A percentile compares a stretch with the other conserved stretches of the same genome.
Conservation (phyloP, 1,140 invertebrate species). For the Lepidostoma basale region DNA sequence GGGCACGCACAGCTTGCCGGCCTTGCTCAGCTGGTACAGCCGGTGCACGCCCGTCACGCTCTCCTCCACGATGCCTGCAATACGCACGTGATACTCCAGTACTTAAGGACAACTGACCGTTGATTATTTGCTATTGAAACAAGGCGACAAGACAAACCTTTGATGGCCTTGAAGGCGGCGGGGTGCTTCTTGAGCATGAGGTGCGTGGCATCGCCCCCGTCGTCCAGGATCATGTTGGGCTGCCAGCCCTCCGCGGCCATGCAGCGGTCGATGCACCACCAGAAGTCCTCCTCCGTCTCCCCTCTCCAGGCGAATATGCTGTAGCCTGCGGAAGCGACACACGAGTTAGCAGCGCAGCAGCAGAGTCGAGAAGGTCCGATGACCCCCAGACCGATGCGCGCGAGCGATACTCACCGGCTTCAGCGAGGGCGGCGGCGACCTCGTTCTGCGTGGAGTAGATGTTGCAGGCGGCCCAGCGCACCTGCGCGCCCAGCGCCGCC, state of each 20-base stretch:
- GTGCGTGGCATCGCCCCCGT: conserved; percentile 96
- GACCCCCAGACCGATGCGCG: not conserved
- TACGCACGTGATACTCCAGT: not conserved
- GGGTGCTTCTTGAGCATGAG: conserved; percentile 97
- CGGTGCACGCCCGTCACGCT: conserved; percentile 97
- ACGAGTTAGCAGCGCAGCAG: not conserved
- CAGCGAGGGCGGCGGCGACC: conserved; percentile 94
- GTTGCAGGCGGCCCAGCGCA: conserved; percentile 96
- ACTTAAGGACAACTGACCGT: no score
- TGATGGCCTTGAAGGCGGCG: conserved; percentile 92
- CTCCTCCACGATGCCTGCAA: conserved; percentile 93
- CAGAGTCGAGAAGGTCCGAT: not conserved
- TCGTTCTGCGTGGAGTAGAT: conserved; percentile 99
- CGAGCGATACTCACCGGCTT: conserved; percentile 64
- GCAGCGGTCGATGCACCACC: conserved; percentile 98
- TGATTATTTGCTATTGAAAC: no score
- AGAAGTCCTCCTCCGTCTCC: conserved; percentile 96
- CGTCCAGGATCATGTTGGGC: conserved; percentile 98
- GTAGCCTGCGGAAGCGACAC: conserved; percentile 59
- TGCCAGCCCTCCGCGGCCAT: conserved; percentile 93
- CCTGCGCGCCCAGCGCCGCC: conserved; percentile 85
- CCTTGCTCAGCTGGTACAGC: conserved; percentile 94
- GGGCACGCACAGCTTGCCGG: conserved; percentile 92
- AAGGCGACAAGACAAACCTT: conserved; percentile 65
- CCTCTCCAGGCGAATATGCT: conserved; percentile 95